Conservation (phyloP, 2,888 invertebrate species). For the Sisyra nigra region DNA sequence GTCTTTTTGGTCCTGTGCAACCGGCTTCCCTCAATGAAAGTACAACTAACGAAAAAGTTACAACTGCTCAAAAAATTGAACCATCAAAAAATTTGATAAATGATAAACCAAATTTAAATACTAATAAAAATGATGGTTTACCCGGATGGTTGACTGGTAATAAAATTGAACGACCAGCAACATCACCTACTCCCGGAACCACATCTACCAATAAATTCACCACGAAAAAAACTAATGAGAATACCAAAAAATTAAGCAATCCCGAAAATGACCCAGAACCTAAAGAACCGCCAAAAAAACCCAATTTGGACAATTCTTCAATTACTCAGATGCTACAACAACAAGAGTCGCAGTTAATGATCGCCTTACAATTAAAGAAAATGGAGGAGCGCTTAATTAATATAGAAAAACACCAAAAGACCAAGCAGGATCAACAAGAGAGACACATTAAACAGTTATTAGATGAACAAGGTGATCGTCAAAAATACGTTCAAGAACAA, state of each 20-base stretch:
- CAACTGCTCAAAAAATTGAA: neutral
- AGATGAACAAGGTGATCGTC: conserved; percentile 35
- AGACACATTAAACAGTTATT: conserved; percentile 35
- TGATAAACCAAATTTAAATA: neutral
- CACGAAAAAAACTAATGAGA: neutral
- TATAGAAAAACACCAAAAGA: conserved; percentile 37
- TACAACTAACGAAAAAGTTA: neutral
- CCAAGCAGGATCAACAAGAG: conserved; percentile 34
- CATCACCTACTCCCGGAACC: neutral
- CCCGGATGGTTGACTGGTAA: conserved; percentile 4
- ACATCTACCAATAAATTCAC: neutral
- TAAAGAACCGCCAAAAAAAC: neutral
- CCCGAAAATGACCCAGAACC: no score
- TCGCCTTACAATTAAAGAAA: conserved; percentile 42
- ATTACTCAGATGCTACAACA: conserved; percentile 30
- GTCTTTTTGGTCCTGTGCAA: neutral
- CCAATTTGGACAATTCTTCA: neutral
- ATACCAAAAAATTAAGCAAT: neutral
- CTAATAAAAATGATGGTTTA: conserved; percentile 2
- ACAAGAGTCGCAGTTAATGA: conserved; percentile 42
- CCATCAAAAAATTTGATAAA: neutral
- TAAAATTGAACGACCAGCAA: neutral
- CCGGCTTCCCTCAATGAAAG: neutral
- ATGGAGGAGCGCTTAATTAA: conserved; percentile 41
- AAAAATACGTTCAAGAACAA: conserved; percentile 38